Percentiles rank a stretch among this genome's conserved stretches.
phyloP scores from a whole-genome alignment of 1,140 invertebrate genomes.

The Onthophagus taurus region DNA sequence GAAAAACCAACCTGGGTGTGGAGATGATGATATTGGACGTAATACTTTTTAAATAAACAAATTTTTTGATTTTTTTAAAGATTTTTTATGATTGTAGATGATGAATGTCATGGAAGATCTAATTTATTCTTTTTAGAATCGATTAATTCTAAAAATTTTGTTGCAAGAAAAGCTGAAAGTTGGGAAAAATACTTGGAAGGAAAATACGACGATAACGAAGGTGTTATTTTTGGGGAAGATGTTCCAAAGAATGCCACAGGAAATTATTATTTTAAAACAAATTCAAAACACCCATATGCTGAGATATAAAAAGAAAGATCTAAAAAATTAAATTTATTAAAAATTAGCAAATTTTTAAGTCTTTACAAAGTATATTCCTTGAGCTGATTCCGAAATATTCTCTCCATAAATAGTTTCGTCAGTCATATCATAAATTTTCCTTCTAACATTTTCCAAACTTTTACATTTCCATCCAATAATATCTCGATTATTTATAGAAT shows the following conservation, averaged over 20 bases:
- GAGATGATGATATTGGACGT: constrained; percentile 12
- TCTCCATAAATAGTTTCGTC: no score
- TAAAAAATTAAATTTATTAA: not conserved
- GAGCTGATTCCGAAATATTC: no score
- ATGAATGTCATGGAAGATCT: not conserved
- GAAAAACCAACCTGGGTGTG: constrained; percentile 69
- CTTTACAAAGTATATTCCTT: no score
- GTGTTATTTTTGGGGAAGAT: constrained; percentile 12
- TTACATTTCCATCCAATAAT: no score
- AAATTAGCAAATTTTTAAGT: constrained; percentile 1
- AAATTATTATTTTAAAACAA: constrained; percentile 11
- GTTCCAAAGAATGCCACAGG: constrained; percentile 3
- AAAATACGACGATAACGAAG: constrained; percentile 2
- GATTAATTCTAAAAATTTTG: not conserved
- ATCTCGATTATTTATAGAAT: not conserved
- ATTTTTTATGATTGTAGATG: not conserved
- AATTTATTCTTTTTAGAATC: not conserved
- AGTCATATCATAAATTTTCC: no score
- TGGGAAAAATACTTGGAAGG: constrained; percentile 3
- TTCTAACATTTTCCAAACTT: no score
- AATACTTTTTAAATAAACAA: not conserved
- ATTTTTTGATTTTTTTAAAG: not conserved
- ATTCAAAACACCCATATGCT: not conserved
- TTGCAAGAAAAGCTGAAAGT: not conserved
- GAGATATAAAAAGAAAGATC: no score